These are phyloP conservation scores for Phalera bucephala DNA, from an alignment of 2,888 invertebrate genomes.

Conservation along the genomic window DNA sequence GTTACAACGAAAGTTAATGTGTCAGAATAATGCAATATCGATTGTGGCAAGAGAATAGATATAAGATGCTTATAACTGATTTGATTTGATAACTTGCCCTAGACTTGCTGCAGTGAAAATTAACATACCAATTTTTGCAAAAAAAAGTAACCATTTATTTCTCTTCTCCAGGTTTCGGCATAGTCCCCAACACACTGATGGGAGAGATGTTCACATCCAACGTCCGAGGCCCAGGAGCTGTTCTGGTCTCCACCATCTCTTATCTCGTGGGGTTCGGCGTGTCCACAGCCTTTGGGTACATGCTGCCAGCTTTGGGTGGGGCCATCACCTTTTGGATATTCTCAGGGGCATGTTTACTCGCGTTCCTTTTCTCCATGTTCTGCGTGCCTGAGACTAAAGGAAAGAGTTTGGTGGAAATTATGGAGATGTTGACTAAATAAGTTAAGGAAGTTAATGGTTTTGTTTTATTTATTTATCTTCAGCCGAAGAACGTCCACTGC, in stretches of 20 bases:
- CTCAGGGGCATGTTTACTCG: conserved; percentile 18
- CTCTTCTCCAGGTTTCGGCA: conserved; percentile 38
- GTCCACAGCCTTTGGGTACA: conserved; percentile 30
- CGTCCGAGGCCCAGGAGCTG: conserved; percentile 38
- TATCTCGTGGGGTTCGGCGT: conserved; percentile 38
- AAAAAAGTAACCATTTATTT: too few species aligned
- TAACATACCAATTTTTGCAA: too few species aligned
- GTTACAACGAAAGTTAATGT: too few species aligned
- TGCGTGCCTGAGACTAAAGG: conserved; percentile 49
- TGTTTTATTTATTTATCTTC: not conserved
- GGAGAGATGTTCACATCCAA: conserved; percentile 47
- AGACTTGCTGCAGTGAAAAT: too few species aligned
- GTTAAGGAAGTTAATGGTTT: too few species aligned
- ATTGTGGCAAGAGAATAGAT: too few species aligned
- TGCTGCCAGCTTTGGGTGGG: conserved; percentile 28
- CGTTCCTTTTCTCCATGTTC: conserved; percentile 31
- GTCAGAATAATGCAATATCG: too few species aligned
- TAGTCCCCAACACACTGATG: conserved; percentile 39
- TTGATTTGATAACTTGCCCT: too few species aligned
- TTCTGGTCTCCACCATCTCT: conserved; percentile 24
- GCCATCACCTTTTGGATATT: conserved; percentile 37
- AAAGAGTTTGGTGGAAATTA: conserved; percentile 38
- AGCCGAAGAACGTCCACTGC: too few species aligned
- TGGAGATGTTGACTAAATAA: conserved; percentile 34
- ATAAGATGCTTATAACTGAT: too few species aligned